Base-by-base conservation (phyloP, 2,797 vertebrate species). In the Allenopithecus nigroviridis region DNA sequence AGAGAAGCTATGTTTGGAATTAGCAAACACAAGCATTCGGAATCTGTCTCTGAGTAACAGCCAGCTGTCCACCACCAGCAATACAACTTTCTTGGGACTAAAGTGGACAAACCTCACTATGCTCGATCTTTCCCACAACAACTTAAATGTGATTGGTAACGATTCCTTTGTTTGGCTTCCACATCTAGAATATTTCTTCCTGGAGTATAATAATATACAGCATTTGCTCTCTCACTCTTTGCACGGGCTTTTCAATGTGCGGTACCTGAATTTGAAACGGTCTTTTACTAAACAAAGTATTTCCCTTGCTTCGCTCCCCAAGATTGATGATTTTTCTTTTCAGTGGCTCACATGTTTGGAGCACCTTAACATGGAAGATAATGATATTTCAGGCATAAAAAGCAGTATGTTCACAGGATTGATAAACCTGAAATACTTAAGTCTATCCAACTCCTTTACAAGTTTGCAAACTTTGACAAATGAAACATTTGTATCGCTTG, bases 321-420 rank as follows among this genome's bases (percentile, higher is more conserved):
- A 94, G 78, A 99, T 99, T 6, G 99, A 99, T 3, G 98, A 99
- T 97, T 99, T 99, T 96, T 98, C 99, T 79, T 99, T 99, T 94
- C 98, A 98, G 41, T 98, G 99, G 94, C 96, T 99, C 61, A 96
- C 95, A 57, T 48, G 81, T 13, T 98, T 99, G 74, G 99, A 99
- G 96, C 98, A 97, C 97, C 99, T 99, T 92, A 98, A 98, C 92
- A 98, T 99, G 98, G 99, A 99, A 43, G 94, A 97, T 21, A 99
- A 99, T 53, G 97, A 96, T 61, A 98, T 99, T 39, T 92, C 88
- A 21, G 95, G 98, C 78, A 98, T 99, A 89, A 99, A 98, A 13
- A 95, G 97, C 83, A 55, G 99, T 95, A 99, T 94, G 0, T 99
- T 99, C 96, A 98, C 98, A 8, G 99, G 99, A 93, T 97, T 99